Conservation (phyloP, 2,888 invertebrate genomes). For the Parapristionchus giblindavisi region DNA sequence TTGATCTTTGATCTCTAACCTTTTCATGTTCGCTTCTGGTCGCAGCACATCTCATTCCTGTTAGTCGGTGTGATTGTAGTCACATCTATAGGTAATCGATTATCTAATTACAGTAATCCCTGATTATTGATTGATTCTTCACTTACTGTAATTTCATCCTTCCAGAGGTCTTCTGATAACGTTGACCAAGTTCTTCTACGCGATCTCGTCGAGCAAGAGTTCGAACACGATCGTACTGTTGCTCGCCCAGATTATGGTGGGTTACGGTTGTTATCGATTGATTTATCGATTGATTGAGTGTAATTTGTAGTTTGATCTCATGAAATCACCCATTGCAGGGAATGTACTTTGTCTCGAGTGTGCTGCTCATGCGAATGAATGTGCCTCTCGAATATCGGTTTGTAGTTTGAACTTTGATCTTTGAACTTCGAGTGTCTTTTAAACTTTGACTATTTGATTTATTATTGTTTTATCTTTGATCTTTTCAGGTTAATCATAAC, state of each 20-base stretch:
- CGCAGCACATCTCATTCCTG: slow-evolving; percentile 96
- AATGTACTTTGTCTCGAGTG: slow-evolving; percentile 99
- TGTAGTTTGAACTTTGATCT: background rate
- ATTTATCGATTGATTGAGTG: background rate
- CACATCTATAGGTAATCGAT: slow-evolving; percentile 83
- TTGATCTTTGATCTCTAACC: too few relatives aligned
- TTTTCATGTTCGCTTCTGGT: slow-evolving; percentile 90
- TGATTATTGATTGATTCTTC: too few relatives aligned
- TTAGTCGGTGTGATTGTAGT: slow-evolving; percentile 96
- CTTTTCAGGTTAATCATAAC: slow-evolving; percentile 86
- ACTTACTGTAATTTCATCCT: too few relatives aligned
- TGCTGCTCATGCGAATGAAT: slow-evolving; percentile 96
- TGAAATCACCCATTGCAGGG: slow-evolving; percentile 77
- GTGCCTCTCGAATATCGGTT: slow-evolving; percentile 92
- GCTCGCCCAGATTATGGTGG: slow-evolving; percentile 94
- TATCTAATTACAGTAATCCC: background rate
- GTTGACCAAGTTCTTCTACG: slow-evolving; percentile 98
- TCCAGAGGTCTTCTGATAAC: slow-evolving; percentile 83
- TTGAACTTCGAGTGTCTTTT: too few relatives aligned
- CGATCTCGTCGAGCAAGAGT: slow-evolving; percentile 96
- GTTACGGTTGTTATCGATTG: background rate
- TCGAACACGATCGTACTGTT: slow-evolving; percentile 96
- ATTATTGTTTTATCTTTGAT: too few relatives aligned
- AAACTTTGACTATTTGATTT: too few relatives aligned
- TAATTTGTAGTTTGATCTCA: background rate